Evolutionary conservation across 2,113 vertebrate genomes (phyloP), one percentile per base, ranked within the genome.

Genomic region (Sitta europaea): DNA sequence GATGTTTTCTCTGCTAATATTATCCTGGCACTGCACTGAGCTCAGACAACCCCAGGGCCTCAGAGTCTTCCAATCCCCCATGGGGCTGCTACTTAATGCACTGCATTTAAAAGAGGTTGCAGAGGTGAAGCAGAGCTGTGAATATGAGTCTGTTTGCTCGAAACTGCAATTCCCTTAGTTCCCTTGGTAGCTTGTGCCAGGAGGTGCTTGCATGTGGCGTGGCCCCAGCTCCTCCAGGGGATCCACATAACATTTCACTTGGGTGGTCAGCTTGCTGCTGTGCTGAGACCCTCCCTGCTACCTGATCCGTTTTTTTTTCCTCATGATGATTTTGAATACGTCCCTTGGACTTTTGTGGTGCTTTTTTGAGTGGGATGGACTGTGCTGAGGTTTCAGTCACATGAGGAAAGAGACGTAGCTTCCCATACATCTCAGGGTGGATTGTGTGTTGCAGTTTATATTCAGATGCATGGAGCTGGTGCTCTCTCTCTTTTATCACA

Each of bases 121-220:
- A 36, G 40, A 62, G 50, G 45, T 42, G 71, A 90, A 74, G 35
- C 29, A 88, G 75, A 35, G 40, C 47, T n/a, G 28, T 62, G 65
- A 88, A 43, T 88, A 35, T 10, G 21, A 59, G 53, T 61, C 42
- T 86, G 28, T 61, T 68, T 63, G 63, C 59, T 78, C 61, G 22
- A 48, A 89, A 71, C 3, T 6, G 35, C 6, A 10, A 20, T 40
- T 16, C 14, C 65, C 36, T 48, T 55, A 50, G 11, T 33, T 81
- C 13, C 51, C 76, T 47, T 9, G 5, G 24, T 12, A 72, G 21
- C 14, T 80, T 58, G 4, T 11, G 58, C 21, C 51, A 11, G n/a
- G 16, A 61, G 14, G 20, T 2, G 5, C 16, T 62, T 47, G 28
- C 11, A 23, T 0, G 0, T 2, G 4, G 15, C 4, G 3, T 18